phyloP scores from a whole-genome alignment of 2,113 vertebrate genomes.

The Anas platyrhynchos region DNA sequence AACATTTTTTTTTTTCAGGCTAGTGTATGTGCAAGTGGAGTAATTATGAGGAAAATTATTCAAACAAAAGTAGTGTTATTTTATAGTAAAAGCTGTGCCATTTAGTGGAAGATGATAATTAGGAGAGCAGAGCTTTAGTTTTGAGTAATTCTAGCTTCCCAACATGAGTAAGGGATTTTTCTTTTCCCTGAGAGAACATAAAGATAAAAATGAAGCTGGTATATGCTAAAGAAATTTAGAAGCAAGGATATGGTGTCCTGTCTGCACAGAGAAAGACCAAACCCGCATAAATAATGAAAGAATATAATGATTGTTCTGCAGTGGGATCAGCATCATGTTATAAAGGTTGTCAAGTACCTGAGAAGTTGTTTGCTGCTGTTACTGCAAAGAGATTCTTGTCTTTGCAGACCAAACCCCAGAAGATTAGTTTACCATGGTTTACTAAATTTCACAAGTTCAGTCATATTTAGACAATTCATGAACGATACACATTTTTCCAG shows the following conservation, averaged over 20 bases:
- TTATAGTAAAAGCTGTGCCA: neutral
- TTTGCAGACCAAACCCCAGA: neutral
- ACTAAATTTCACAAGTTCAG: neutral
- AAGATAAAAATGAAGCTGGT: neutral
- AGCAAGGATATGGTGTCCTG: slow-evolving; percentile 24
- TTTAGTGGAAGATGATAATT: neutral
- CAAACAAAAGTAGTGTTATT: neutral
- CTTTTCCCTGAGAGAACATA: neutral
- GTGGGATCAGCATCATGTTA: neutral
- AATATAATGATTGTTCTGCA: neutral
- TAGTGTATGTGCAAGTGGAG: neutral
- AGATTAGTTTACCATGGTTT: rapidly evolving
- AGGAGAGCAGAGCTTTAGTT: neutral
- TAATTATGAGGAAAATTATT: neutral
- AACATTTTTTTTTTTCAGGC: neutral
- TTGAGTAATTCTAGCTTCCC: neutral
- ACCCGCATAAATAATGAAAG: slow-evolving; percentile 69
- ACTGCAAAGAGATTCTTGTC: neutral
- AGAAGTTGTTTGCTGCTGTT: neutral
- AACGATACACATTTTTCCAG: neutral
- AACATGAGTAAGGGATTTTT: neutral
- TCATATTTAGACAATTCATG: neutral
- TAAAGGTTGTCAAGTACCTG: neutral
- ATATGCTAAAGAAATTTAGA: neutral
- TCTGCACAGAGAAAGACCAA: neutral